Conservation (phyloP, 2,797 vertebrate genomes). For the Sandelia bainsii region DNA sequence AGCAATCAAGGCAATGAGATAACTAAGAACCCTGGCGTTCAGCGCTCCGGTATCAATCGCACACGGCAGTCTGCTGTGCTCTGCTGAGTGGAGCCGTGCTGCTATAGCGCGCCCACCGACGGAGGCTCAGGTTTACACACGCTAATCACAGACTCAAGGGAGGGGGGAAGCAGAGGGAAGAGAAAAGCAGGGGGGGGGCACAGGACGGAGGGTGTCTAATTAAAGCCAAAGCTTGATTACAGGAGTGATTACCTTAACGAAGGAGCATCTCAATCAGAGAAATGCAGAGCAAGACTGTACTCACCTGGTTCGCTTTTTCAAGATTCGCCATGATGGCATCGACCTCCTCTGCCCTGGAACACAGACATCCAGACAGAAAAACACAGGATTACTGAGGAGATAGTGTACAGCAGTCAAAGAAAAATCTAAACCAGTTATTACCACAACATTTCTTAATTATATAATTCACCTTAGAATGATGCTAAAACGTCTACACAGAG, state of each 20-base stretch:
- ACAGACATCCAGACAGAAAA: slow-evolving; percentile 39
- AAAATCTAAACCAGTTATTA: neutral
- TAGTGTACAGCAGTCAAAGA: neutral
- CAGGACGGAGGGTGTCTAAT: slow-evolving; percentile 81
- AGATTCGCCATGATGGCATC: slow-evolving; percentile 93
- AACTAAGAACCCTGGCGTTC: slow-evolving; percentile 71
- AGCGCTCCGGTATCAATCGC: slow-evolving; percentile 61
- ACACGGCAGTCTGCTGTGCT: slow-evolving; percentile 55
- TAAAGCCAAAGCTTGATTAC: slow-evolving; percentile 85
- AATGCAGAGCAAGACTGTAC: slow-evolving; percentile 66
- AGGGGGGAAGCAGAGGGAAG: slow-evolving; percentile 39
- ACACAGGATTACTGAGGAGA: slow-evolving; percentile 37
- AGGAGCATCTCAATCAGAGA: slow-evolving; percentile 82
- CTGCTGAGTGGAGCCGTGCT: slow-evolving; percentile 67
- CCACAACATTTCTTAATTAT: slow-evolving; percentile 3
- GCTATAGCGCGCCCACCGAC: slow-evolving; percentile 64
- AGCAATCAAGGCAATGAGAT: slow-evolving; percentile 82
- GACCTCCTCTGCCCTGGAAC: slow-evolving; percentile 92
- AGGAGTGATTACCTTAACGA: slow-evolving; percentile 85
- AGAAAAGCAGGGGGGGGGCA: slow-evolving; percentile 26
- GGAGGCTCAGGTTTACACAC: slow-evolving; percentile 71
- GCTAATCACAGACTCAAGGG: slow-evolving; percentile 79
- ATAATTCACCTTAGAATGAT: neutral
- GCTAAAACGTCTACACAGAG: too few species aligned
- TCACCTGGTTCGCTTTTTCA: slow-evolving; percentile 97